These are phyloP conservation scores for Mirounga angustirostris DNA, from an alignment of 2,113 vertebrate genomes.

Conservation along the genomic window DNA sequence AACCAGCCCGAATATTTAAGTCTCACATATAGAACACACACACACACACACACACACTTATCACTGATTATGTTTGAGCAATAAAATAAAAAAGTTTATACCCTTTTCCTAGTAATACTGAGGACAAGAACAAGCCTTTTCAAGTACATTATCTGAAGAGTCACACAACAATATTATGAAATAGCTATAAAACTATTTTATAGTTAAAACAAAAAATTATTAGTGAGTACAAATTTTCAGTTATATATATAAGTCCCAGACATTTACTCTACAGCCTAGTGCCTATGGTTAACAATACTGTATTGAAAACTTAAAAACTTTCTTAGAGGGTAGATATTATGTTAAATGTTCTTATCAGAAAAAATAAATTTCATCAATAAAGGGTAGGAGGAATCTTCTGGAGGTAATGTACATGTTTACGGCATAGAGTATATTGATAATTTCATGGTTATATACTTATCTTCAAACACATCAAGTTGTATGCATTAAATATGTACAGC, in stretches of 20 bases:
- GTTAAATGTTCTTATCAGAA: background rate
- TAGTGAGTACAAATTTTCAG: background rate
- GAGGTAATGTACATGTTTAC: background rate
- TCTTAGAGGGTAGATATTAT: background rate
- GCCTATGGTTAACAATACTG: background rate
- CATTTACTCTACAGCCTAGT: background rate
- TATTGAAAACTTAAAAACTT: background rate
- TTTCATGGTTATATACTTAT: background rate
- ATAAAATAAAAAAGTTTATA: background rate
- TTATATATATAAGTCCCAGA: background rate
- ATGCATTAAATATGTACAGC: background rate
- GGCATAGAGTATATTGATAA: background rate
- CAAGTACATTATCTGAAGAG: background rate
- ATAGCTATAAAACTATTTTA: background rate
- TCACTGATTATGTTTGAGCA: background rate
- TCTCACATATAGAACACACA: background rate
- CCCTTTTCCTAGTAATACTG: constrained; percentile 4
- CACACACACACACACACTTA: background rate
- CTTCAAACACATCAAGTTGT: background rate
- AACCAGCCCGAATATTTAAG: background rate
- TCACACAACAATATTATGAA: background rate
- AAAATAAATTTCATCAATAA: background rate
- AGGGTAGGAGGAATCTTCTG: background rate
- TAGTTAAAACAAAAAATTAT: background rate
- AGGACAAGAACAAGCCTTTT: background rate